phyloP scores from a whole-genome alignment of 1,140 invertebrate genomes.

The Drosophila quadrilineata region DNA sequence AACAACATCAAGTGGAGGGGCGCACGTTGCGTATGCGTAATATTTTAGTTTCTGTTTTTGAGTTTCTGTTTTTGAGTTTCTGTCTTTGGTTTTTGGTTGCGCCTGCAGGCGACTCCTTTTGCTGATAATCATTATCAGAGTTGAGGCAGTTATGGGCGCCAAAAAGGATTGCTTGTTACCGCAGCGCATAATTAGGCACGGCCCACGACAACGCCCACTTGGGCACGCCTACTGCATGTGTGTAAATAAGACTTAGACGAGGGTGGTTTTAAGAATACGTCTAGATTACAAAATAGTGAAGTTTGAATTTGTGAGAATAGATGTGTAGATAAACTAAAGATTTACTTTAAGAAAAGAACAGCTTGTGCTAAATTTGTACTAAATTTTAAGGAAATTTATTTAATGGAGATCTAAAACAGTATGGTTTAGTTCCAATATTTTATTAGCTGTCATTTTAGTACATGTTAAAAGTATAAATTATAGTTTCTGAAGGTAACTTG shows the following conservation, averaged over 20 bases:
- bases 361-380: too few species aligned
- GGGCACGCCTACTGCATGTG: conserved; percentile 50
- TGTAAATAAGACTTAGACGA: conserved; percentile 7
- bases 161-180: conserved; percentile 49
- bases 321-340: too few species aligned
- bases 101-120: background rate
- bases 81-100: too few species aligned
- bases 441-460: too few species aligned
- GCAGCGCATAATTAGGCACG: conserved; percentile 46
- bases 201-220: conserved; percentile 46
- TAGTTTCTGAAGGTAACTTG: too few species aligned
- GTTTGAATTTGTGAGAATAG: too few species aligned
- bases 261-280: background rate
- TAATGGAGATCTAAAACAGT: too few species aligned
- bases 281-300: background rate
- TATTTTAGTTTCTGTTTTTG: background rate
- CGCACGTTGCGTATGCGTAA: conserved; percentile 59
- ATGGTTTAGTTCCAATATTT: too few species aligned
- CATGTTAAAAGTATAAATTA: too few species aligned
- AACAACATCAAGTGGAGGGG: background rate
- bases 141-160: too few species aligned
- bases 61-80: background rate
- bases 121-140: conserved; percentile 57
- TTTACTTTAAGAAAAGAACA: too few species aligned
- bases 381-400: too few species aligned